phyloP scores from a whole-genome alignment of 1,140 invertebrate genomes.

The Aricia agestis region DNA sequence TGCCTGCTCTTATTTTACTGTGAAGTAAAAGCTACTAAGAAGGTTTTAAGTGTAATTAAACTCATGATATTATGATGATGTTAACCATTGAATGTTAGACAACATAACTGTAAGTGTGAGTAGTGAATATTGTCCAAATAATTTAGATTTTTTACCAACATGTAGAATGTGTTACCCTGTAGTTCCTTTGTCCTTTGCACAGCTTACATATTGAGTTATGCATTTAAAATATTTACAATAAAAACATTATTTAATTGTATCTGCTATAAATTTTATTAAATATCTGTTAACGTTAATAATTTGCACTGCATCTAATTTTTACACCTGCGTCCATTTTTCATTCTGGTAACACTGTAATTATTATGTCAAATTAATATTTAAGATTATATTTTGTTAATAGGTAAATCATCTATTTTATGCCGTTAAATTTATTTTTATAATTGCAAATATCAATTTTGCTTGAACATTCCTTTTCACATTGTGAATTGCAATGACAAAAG shows the following conservation, averaged over 20 bases:
- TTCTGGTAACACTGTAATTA: not conserved
- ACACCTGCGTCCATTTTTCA: too few relatives aligned
- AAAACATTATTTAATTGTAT: too few relatives aligned
- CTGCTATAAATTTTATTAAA: too few relatives aligned
- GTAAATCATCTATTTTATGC: not conserved
- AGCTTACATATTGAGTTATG: slow-evolving; percentile 8
- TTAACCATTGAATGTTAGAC: not conserved
- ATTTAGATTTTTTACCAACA: not conserved
- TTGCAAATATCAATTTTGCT: slow-evolving; percentile 17
- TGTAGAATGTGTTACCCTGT: slow-evolving; percentile 12
- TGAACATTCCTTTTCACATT: slow-evolving; percentile 41
- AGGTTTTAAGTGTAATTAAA: too few relatives aligned
- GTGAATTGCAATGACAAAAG: slow-evolving; percentile 27
- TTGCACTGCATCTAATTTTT: not conserved
- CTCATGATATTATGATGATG: not conserved
- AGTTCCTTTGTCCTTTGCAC: not conserved
- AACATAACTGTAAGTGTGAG: not conserved
- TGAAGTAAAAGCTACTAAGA: too few relatives aligned
- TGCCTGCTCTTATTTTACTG: too few relatives aligned
- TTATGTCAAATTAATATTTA: not conserved
- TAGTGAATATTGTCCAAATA: not conserved
- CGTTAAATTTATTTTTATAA: slow-evolving; percentile 6
- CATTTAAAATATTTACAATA: slow-evolving; percentile 3
- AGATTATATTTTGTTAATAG: not conserved
- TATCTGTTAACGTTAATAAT: too few relatives aligned